Evolutionary conservation across 2,113 vertebrate genomes (phyloP).

Genomic region (Xiphorhynchus elegans): DNA sequence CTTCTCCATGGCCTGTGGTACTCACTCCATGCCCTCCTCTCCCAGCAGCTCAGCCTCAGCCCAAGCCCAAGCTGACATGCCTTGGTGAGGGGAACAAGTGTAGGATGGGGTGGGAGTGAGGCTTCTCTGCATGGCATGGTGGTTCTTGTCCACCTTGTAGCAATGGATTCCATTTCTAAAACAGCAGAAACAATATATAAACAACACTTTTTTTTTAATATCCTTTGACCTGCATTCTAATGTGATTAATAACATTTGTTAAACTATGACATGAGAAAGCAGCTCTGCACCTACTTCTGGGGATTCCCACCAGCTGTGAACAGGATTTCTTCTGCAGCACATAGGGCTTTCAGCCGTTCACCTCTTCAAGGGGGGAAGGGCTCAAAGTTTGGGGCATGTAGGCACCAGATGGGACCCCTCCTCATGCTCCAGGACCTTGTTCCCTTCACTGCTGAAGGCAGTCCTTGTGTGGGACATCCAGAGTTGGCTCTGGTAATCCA

Average conservation of each 20-base stretch:
- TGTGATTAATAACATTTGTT: neutral
- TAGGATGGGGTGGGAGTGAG: constrained; percentile 66
- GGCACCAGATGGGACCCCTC: neutral
- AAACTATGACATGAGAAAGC: neutral
- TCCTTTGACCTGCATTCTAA: neutral
- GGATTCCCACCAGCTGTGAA: neutral
- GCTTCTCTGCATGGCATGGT: constrained; percentile 9
- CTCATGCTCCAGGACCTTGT: neutral
- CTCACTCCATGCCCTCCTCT: neutral
- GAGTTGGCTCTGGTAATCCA: neutral
- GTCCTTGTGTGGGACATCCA: neutral
- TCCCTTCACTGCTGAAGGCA: neutral
- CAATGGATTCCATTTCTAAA: neutral
- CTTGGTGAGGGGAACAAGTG: neutral
- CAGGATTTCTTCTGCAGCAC: fast-evolving
- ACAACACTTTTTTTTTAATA: fast-evolving
- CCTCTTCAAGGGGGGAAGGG: neutral
- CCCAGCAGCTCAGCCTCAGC: neutral
- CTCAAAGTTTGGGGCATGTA: neutral
- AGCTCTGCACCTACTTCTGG: fast-evolving
- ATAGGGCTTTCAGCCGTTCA: neutral
- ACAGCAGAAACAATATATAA: neutral
- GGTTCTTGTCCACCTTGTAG: neutral
- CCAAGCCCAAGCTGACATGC: neutral
- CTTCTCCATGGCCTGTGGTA: neutral